Base-by-base conservation (phyloP, 2,888 invertebrate genomes). In the Arctia plantaginis region DNA sequence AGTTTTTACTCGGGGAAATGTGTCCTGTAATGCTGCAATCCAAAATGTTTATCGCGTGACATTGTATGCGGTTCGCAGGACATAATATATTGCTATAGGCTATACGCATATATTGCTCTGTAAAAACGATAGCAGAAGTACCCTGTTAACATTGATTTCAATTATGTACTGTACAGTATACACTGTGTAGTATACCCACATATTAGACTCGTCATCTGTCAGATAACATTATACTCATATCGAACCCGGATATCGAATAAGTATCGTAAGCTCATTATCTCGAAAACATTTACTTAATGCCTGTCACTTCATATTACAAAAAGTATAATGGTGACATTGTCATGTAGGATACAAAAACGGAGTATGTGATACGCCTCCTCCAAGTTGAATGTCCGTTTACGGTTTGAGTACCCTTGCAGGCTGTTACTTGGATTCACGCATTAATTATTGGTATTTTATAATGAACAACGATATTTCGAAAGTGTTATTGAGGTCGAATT, bases 311-410 rank as follows among this genome's bases (percentile, higher is more conserved):
- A 77, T 51, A 69, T 71, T 77, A 86, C 80, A 92, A 92, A 92
- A 93, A 90, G 85, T 84, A 84, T 87, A 88, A 87, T 85, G 77
- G 81, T 87, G 79, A 86, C 85, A 82, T 85, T 85, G 81, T 82
- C 73, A 76, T 77, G 77, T 79, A 76, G 80, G 79, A 71, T 64
- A 87, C 85, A 93, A 91, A 93, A 91, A 91, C 82, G 80, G 80
- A 85, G 77, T 79, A 88, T 84, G 80, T 84, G 81, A 79, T 83
- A 87, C 90, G 88, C 87, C 89, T 88, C 75, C 81, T 84, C 77
- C 72, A 88, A 89, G 93, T 93, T 93, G 90, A 91, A 91, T 79
- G 91, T 75, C 88, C 92, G 88, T 86, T 79, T 81, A 72, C 76
- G 78, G 84, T 82, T 82, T 70, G 68, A 77, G 71, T 77, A 80